Base-by-base conservation (phyloP, 2,797 vertebrate species). In the Gymnothorax javanicus region DNA sequence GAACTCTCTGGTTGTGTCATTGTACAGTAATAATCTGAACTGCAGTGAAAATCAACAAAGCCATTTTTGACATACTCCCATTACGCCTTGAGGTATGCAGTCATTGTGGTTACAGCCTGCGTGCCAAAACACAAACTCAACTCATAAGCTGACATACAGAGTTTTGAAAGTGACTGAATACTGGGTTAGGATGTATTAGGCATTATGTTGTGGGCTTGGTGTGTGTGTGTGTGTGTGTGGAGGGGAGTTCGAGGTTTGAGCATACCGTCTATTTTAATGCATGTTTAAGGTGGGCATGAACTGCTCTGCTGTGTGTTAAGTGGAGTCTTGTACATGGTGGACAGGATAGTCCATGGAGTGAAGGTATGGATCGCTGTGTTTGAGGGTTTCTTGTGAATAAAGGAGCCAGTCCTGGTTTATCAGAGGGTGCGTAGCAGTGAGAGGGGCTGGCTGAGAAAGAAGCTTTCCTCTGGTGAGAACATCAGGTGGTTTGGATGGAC, bases 361-460 rank as follows among this genome's bases (percentile, higher is more conserved):
- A 56, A 77, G 73, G 25, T 15, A n/a, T 56, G 60, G 23, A 57
- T 2, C 33, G n/a, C 56, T 11, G 23, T 79, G 60, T 13, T 73
- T 33, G 79, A 33, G 9, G 13, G 17, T 86, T 8, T 43, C 83
- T n/a, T 57, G 75, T 86, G 13, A 50, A 60, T 82, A 11, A 85
- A 58, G 33, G 86, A 82, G 90, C 93, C 92, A 81, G 77, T 81
- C 77, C 50, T 86, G 90, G 89, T 91, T 90, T 93, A 95, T 95
- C 95, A 96, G 94, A 95, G 95, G 95, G 95, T 95, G 94, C 92
- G 92, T 87, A 90, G 95, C 94, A 89, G 94, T 90, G 93, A 95
- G 86, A 91, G 92, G 92, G 90, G 92, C 92, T 93, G 93, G 90
- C 92, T 93, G 94, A 93, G 88, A 93, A 86, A 94, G 91, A 96